Percentiles rank a stretch among this genome's conserved stretches.
These are phyloP conservation scores for Meandrusa payeni DNA, from an alignment of 2,888 invertebrate genomes.

Conservation along the genomic window DNA sequence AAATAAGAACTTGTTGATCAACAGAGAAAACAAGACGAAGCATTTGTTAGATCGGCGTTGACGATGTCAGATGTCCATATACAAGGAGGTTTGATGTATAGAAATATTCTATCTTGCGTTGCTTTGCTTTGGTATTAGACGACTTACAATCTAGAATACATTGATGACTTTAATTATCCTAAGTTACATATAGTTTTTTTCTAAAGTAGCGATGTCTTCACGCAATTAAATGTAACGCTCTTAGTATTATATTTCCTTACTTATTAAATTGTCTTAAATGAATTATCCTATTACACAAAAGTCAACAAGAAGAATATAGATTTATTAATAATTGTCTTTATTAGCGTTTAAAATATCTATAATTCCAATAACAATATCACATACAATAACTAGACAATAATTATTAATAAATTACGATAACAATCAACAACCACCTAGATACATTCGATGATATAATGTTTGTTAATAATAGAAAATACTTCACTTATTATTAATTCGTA, in stretches of 20 bases:
- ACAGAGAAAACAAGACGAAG: too few relatives aligned
- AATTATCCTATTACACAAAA: slow-evolving; percentile 64
- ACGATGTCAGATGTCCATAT: neutral
- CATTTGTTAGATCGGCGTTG: too few relatives aligned
- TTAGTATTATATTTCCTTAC: slow-evolving; percentile 30
- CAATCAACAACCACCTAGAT: slow-evolving; percentile 66
- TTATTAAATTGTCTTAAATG: slow-evolving; percentile 41
- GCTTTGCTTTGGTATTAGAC: too few relatives aligned
- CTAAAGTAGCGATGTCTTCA: slow-evolving; percentile 12
- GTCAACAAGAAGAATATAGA: slow-evolving; percentile 75
- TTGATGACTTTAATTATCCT: slow-evolving; percentile 2
- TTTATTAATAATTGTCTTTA: slow-evolving; percentile 48
- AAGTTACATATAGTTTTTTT: slow-evolving; percentile 5
- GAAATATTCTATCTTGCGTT: neutral
- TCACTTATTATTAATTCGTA: slow-evolving; percentile 67
- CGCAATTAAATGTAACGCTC: slow-evolving; percentile 22
- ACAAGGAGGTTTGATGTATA: neutral
- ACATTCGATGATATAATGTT: slow-evolving; percentile 72
- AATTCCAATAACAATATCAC: slow-evolving; percentile 78
- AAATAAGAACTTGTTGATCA: too few relatives aligned
- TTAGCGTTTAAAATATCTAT: slow-evolving; percentile 73
- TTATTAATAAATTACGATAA: slow-evolving; percentile 58
- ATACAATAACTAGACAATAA: slow-evolving; percentile 74
- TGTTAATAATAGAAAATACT: slow-evolving; percentile 48
- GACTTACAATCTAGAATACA: slow-evolving; percentile 15